A percentile compares a stretch with the other conserved stretches of the same genome.
These are phyloP conservation scores for Ondatra zibethicus DNA, from an alignment of 2,113 vertebrate species.

Conservation along the genomic window DNA sequence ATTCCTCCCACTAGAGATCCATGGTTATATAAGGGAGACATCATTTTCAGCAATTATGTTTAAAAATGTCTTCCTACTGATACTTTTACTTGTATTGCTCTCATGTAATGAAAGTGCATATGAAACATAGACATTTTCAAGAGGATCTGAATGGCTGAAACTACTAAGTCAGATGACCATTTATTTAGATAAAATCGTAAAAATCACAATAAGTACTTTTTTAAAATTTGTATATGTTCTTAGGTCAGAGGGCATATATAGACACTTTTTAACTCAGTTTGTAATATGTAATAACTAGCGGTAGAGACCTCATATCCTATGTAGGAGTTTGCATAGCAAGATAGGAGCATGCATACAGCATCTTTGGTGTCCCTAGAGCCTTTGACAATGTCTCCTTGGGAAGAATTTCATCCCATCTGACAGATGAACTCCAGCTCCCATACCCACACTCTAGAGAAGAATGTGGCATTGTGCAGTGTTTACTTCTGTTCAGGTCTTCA, in stretches of 20 bases:
- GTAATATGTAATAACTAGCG: not conserved
- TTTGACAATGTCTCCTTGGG: not conserved
- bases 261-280: not conserved
- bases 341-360: too few relatives aligned
- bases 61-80: not conserved
- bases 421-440: not conserved
- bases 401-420: not conserved
- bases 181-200: not conserved
- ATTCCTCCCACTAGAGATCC: not conserved
- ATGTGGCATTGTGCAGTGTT: rapidly evolving
- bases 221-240: not conserved
- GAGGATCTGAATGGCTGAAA: not conserved
- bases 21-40: not conserved
- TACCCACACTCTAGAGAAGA: not conserved
- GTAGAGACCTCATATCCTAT: rapidly evolving
- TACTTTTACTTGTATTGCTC: not conserved
- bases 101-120: not conserved
- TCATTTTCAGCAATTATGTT: not conserved
- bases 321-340: not conserved
- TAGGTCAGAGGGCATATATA: not conserved
- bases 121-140: not conserved
- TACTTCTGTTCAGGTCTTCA: not conserved
- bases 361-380: not conserved
- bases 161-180: not conserved
- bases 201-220: not conserved